Evolutionary conservation across 2,113 vertebrate species (phyloP), one percentile per base, ranked within the genome.

Genomic region (Mus musculus): DNA sequence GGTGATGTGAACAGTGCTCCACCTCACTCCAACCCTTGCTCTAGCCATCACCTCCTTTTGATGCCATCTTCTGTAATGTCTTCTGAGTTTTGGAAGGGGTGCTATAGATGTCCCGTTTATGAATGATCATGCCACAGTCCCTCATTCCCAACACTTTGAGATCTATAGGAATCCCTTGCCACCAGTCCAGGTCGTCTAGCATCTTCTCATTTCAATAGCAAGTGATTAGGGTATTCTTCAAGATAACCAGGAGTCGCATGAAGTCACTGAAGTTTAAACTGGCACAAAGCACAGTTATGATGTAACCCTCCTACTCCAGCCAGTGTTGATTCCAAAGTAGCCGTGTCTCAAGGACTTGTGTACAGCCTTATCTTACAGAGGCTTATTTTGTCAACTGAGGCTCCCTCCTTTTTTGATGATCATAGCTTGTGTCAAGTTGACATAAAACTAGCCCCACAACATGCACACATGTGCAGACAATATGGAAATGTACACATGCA

Each of bases 141-240:
- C 82, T 65, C 56, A 63, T 42, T 42, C 81, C 63, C 59, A 46
- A 28, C 1, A 0, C 63, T n/a, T 59, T 80, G 56, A 69, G 33
- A 89, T 36, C 42, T 54, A 5, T 12, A 2, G 13, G 17, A 88
- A 59, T 28, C 80, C 87, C 72, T 76, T 26, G 72, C 8, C 85
- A 36, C 22, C 46, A 49, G 4, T 26, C 54, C 76, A 3, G 30
- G 7, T 10, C 65, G 59, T 89, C 89, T 72, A 46, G 54, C 71
- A 54, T 85, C 59, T 67, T 91, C 56, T 77, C 22, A 52, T 65
- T 96, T 95, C 56, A 33, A 6, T 71, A 46, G 42, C 33, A 93
- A 72, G 24, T 86, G n/a, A 77, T 36, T 81, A 93, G 39, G 59
- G 30, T 93, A 56, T 28, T 89, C 90, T 93, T 93, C 49, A 87